Percentiles rank a stretch among this genome's conserved stretches.
phyloP scores from a whole-genome alignment of 2,113 vertebrate species.

The Lepisosteus oculatus region DNA sequence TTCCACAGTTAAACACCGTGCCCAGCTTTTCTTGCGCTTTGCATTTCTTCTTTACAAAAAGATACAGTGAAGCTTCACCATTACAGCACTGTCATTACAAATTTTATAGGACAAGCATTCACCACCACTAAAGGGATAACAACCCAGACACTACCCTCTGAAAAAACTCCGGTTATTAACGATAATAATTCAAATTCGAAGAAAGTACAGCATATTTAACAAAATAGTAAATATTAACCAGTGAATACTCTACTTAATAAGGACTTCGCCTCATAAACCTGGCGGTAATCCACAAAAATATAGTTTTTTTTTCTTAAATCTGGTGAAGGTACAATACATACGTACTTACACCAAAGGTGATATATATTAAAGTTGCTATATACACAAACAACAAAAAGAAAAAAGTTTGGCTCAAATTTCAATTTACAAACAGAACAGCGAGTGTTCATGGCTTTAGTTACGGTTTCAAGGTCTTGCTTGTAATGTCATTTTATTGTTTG shows the following conservation, averaged over 20 bases:
- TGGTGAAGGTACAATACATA: slow-evolving; percentile 87
- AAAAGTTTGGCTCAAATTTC: slow-evolving; percentile 95
- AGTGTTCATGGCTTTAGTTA: slow-evolving; percentile 98
- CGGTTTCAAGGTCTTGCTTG: slow-evolving; percentile 84
- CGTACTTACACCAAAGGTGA: slow-evolving; percentile 89
- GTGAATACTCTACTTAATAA: slow-evolving; percentile 90
- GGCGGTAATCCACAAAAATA: slow-evolving; percentile 98
- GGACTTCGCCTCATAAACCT: slow-evolving; percentile 89
- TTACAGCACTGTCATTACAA: slow-evolving; percentile 82
- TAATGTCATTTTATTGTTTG: slow-evolving; percentile 76
- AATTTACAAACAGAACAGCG: slow-evolving; percentile 89
- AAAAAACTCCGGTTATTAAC: slow-evolving; percentile 75
- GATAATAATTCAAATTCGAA: slow-evolving; percentile 78
- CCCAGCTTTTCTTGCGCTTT: slow-evolving; percentile 45
- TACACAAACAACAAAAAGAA: slow-evolving; percentile 76
- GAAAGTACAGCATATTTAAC: slow-evolving; percentile 91
- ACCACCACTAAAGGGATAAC: slow-evolving; percentile 79
- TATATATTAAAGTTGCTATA: slow-evolving; percentile 96
- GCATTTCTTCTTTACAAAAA: slow-evolving; percentile 64
- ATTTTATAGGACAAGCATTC: slow-evolving; percentile 81
- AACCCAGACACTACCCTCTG: slow-evolving; percentile 69
- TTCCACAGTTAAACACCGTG: slow-evolving; percentile 34
- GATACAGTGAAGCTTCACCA: slow-evolving; percentile 80
- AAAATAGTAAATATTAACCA: slow-evolving; percentile 94
- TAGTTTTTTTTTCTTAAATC: slow-evolving; percentile 81